Conservation (phyloP, 2,888 invertebrate genomes). For the Eristalis arbustorum region DNA sequence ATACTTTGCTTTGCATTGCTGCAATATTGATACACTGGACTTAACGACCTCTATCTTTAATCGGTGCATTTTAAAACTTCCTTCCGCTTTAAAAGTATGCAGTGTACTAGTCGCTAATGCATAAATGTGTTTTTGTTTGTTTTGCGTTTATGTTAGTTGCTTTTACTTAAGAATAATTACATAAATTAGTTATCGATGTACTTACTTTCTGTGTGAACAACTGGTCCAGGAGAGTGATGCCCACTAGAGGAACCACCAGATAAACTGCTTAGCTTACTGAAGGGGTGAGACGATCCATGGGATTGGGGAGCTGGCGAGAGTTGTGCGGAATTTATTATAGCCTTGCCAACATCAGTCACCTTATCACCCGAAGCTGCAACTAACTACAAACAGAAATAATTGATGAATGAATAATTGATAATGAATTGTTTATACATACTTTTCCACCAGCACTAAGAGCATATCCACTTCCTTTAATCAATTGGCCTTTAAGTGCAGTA, state of each 20-base stretch:
- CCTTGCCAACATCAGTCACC: slow-evolving; percentile 89
- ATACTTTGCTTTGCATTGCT: slow-evolving; percentile 25
- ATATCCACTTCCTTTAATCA: slow-evolving; percentile 91
- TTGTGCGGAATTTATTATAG: slow-evolving; percentile 88
- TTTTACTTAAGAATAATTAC: background rate
- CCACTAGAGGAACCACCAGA: slow-evolving; percentile 78
- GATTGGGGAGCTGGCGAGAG: slow-evolving; percentile 80
- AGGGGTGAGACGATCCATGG: slow-evolving; percentile 75
- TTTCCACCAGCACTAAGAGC: slow-evolving; percentile 84
- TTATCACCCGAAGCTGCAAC: slow-evolving; percentile 89
- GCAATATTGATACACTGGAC: slow-evolving; percentile 14
- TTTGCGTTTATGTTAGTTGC: background rate
- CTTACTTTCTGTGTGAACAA: slow-evolving; percentile 79
- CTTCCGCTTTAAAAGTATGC: slow-evolving; percentile 37
- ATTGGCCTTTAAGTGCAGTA: slow-evolving; percentile 92
- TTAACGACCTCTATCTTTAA: background rate
- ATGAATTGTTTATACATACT: slow-evolving; percentile 52
- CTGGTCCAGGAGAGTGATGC: slow-evolving; percentile 73
- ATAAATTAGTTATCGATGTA: slow-evolving; percentile 45
- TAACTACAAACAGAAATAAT: slow-evolving; percentile 80
- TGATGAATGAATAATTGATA: slow-evolving; percentile 77
- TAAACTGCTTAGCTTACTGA: slow-evolving; percentile 76
- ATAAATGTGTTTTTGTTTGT: slow-evolving; percentile 8
- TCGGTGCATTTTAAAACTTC: slow-evolving; percentile 31
- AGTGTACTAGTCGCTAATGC: background rate